Evolutionary conservation across 2,797 vertebrate genomes (phyloP).

Genomic region (Oryzias sinensis): DNA sequence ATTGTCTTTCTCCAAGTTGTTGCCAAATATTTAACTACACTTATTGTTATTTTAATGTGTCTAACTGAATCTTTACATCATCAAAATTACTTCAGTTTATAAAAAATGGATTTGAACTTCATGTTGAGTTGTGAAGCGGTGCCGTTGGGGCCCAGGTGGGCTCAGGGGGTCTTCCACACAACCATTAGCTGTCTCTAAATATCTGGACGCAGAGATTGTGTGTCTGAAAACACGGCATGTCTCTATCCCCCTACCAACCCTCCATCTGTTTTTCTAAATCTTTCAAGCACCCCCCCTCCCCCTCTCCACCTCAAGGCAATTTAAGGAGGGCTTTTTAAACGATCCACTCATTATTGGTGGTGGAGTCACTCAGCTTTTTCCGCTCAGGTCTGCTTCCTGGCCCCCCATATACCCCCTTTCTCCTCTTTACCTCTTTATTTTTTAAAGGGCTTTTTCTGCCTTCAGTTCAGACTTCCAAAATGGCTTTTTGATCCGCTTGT

Average conservation of each 20-base stretch:
- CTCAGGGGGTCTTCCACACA: slow-evolving; percentile 1
- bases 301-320: slow-evolving; percentile 65
- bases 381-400: slow-evolving; percentile 46
- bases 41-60: too few relatives aligned
- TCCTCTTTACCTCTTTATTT: slow-evolving; percentile 55
- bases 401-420: neutral
- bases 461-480: slow-evolving; percentile 51
- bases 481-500: slow-evolving; percentile 71
- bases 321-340: slow-evolving; percentile 74
- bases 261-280: slow-evolving; percentile 60
- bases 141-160: slow-evolving; percentile 10
- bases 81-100: too few relatives aligned
- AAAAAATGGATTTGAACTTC: too few relatives aligned
- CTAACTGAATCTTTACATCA: too few relatives aligned
- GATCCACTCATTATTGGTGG: slow-evolving; percentile 73
- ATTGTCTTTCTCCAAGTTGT: too few relatives aligned
- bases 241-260: slow-evolving; percentile 3
- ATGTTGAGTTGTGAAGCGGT: neutral
- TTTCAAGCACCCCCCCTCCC: slow-evolving; percentile 67
- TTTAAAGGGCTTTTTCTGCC: slow-evolving; percentile 47
- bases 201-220: slow-evolving; percentile 12
- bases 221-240: neutral
- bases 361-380: slow-evolving; percentile 72
- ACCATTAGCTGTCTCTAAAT: neutral
- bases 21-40: too few relatives aligned